Base-by-base conservation (phyloP, 2,797 vertebrate species). In the Numenius phaeopus region DNA sequence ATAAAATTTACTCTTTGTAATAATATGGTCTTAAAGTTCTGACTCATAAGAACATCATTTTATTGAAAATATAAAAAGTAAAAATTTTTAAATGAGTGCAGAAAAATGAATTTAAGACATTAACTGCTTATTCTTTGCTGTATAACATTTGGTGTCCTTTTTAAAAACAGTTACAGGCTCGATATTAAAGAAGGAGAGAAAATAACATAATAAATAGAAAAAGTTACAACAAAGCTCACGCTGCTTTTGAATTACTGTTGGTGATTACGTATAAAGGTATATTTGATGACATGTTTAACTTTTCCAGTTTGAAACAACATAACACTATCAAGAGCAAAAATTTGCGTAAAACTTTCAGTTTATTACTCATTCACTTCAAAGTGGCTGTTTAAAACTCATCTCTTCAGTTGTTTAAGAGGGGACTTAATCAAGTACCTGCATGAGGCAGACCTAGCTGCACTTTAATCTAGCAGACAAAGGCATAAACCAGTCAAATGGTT, bases 31-130 rank as follows among this genome's bases (percentile, higher is more conserved):
- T 94, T 94, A 95, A 95, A 97, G 83, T 96, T 97, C 81, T 90
- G 73, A 94, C 67, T 97, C 93, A 94, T 96, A 92, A 91, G 83
- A 96, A 46, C 77, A 87, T 80, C 2, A 82, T 92, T 96, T 97
- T 90, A 94, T 93, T 95, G 89, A 97, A 96, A 97, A 97, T 87
- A 84, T 72, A 95, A 96, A 93, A 91, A 95, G 46, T 91, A 66
- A 91, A 94, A 95, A 92, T 65, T 70, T 91, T 90, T 83, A 95
- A 85, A 94, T 95, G 67, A 57, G 32, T 27, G 12, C 93, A 61
- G 44, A 82, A 97, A 96, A 92, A 84, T 22, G 4, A 94, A 73
- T 87, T 93, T 94, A 52, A 94, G 86, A 90, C 85, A 32, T 67
- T 88, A 97, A 93, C 70, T 92, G 89, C 62, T 89, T 89, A 64